These are phyloP conservation scores for Pangasius macronema DNA, from an alignment of 2,797 vertebrate species.

Conservation along the genomic window DNA sequence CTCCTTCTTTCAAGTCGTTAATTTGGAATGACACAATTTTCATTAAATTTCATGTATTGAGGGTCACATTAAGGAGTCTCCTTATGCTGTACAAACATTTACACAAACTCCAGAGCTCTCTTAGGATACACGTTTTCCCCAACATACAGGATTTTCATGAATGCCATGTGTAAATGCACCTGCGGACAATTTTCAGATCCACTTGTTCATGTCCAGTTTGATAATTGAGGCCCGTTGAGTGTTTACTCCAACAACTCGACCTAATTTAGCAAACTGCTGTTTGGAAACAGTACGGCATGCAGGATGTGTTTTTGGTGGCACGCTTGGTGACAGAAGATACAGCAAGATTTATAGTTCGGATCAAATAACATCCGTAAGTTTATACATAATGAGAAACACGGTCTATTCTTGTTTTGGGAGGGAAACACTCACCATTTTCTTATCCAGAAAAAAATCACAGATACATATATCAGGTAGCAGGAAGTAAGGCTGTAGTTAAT, in stretches of 20 bases:
- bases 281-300: not conserved
- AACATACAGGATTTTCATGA: not conserved
- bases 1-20: not conserved
- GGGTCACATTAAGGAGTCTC: not conserved
- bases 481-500: not conserved
- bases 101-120: not conserved
- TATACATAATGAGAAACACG: too few relatives aligned
- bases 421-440: not conserved
- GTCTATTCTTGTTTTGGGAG: too few relatives aligned
- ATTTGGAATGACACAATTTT: not conserved
- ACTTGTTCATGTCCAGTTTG: not conserved
- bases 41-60: not conserved
- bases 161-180: not conserved
- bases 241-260: not conserved
- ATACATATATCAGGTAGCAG: constrained; percentile 10
- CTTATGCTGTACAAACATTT: not conserved
- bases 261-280: not conserved
- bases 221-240: not conserved
- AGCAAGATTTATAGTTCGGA: too few relatives aligned
- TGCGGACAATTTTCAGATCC: not conserved
- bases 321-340: not conserved
- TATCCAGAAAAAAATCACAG: constrained; percentile 26
- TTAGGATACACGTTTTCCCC: not conserved
- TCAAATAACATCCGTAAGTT: too few relatives aligned
- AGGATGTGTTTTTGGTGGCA: not conserved